Base-by-base conservation (phyloP, 2,888 invertebrate genomes). In the Euproctis similis region DNA sequence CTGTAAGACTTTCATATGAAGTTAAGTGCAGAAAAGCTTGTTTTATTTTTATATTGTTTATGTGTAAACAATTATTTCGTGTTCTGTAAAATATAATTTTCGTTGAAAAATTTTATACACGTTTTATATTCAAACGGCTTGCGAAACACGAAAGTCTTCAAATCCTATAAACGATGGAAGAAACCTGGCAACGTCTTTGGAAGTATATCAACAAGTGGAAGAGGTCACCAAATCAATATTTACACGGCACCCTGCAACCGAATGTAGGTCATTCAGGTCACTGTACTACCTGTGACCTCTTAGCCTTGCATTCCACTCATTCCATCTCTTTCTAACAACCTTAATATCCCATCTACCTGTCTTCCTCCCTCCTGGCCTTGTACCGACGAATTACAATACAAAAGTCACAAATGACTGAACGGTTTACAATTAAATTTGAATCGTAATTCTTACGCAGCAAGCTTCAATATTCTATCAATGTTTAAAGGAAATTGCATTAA, bases 151-250 rank as follows among this genome's bases (percentile, higher is more conserved):
- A 14, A 4, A 24, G 9, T 13, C 20, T 26, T 9, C 8, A 9
- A 14, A 4, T 10, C 28, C 31, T 39, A 45, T 50, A 40, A 40
- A 49, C 29, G 39, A 35, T 14, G 10, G 30, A 30, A 42, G 39
- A 40, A 30, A 42, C 53, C 49, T 53, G 38, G 40, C 42, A 52
- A 45, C 31, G 49, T 46, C 47, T 43, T 46, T 39, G 30, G 48
- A 51, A 59, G 58, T 51, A 48, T 36, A 56, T 71, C 81, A 80
- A 81, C 81, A 81, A 71, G 81, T 81, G 55, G 51, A 54, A 55
- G 60, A 68, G 66, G 44, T 68, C 67, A 67, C 66, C 63, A 61
- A 82, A 81, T 82, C 81, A 80, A 82, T 81, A 81, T 77, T 72
- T 74, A 77, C 72, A 63, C 65, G 59, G 53, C 57, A 56, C 64